Evolutionary conservation across 2,113 vertebrate species (phyloP).

Genomic region (Phalacrocorax carbo): DNA sequence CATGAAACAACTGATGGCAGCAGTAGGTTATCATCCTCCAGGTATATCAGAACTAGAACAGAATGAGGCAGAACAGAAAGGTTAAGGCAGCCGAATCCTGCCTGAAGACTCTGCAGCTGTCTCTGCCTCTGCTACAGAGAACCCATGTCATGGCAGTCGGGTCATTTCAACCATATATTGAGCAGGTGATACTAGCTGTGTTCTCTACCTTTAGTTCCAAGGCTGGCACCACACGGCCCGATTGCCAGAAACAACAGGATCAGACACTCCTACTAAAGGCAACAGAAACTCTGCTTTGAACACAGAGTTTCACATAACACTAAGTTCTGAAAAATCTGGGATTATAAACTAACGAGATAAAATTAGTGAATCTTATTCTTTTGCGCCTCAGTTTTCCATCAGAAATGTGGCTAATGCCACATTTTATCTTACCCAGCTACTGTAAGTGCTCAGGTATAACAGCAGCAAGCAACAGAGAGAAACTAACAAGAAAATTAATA

Average conservation of each 20-base stretch:
- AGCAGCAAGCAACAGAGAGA: not conserved
- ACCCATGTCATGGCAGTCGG: not conserved
- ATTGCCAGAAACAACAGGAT: not conserved
- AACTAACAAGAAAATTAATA: not conserved
- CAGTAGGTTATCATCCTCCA: not conserved
- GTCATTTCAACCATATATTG: not conserved
- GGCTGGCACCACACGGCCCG: not conserved
- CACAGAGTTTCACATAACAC: not conserved
- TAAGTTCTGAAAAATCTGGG: not conserved
- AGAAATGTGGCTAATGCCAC: not conserved
- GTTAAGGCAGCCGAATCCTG: not conserved
- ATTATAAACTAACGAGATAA: not conserved
- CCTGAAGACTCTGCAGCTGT: not conserved
- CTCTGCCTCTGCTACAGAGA: not conserved
- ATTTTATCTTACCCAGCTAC: not conserved
- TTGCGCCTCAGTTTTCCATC: not conserved
- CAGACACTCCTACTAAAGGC: not conserved
- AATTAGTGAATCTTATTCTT: not conserved
- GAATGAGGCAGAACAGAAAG: slow-evolving; percentile 2
- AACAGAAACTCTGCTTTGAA: not conserved
- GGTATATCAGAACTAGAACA: slow-evolving; percentile 15
- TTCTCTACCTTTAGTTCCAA: not conserved
- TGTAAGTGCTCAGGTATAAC: not conserved
- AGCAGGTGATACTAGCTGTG: not conserved
- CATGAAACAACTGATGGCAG: not conserved